Evolutionary conservation across 1,140 invertebrate genomes (phyloP), one percentile per base, ranked within the genome.

Genomic region (Anoplophora glabripennis): DNA sequence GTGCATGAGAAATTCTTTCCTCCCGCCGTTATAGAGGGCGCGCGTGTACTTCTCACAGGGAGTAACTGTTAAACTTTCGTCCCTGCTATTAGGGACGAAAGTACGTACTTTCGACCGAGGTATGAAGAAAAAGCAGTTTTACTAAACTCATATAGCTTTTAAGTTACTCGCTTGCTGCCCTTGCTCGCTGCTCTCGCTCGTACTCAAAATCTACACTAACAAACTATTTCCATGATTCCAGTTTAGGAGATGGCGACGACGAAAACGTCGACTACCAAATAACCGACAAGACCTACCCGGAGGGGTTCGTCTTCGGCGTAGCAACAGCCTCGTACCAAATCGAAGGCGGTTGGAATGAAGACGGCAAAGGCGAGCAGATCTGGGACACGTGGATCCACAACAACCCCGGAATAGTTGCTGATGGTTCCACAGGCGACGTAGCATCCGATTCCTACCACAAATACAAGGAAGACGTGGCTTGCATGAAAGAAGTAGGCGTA

Each of bases 391-490:
- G 37, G 8, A 10, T 40, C 15, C 49, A 52, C 36, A 37, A 52
- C 3, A 14, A 52, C 40, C 49, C 49, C 10, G 14, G 18, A 9
- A 57, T 46, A 41, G 34, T 58, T 14, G 28, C 33, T 10, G 52
- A 54, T 49, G 49, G 48, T 8, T 48, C 49, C 17, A 62, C 53
- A 37, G 60, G 51, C 7, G 60, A 62, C 12, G 44, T 62, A 7
- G 60, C 60, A 3, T 33, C 38, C 15, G 55, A 62, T 49, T 62
- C 60, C n/a, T 62, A 62, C 34, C 45, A 57, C 41, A 48, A 49
- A 44, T 62, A 57, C 21, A 36, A 53, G 18, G 51, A 62, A 21
- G 60, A 62, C 35, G 49, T 62, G 9, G 47, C 48, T 15, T 38
- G 52, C 10, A 28, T 62, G 18, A 21, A 18, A 8, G 45, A 58